These are phyloP conservation scores for Proisotoma minuta DNA, from an alignment of 2,888 invertebrate genomes.

Conservation along the genomic window DNA sequence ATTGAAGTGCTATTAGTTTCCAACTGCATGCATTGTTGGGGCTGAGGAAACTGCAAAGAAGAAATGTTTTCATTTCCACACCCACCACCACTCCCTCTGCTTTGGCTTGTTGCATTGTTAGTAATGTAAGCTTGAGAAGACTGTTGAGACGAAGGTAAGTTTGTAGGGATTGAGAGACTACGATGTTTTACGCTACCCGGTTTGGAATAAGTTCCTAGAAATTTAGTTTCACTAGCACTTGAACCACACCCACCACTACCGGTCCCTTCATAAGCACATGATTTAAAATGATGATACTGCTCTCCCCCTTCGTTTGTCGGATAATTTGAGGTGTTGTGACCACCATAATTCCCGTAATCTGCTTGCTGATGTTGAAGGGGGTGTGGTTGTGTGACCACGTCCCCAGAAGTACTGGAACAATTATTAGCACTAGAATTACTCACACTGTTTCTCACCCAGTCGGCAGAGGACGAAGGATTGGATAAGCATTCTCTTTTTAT, in stretches of 20 bases:
- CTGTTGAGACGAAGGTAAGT: constrained; percentile 20
- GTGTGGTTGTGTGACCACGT: too few species aligned
- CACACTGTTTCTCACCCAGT: neutral
- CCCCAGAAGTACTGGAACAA: neutral
- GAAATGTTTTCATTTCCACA: too few species aligned
- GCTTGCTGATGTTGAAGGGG: constrained; percentile 9
- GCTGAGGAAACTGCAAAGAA: too few species aligned
- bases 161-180: constrained; percentile 37
- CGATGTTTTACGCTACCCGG: constrained; percentile 41
- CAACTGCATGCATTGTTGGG: too few species aligned
- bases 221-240: neutral
- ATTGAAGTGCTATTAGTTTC: neutral
- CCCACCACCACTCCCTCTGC: too few species aligned
- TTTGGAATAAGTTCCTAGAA: neutral
- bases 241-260: constrained; percentile 15
- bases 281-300: too few species aligned
- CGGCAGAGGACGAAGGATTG: neutral
- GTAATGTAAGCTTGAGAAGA: constrained; percentile 7
- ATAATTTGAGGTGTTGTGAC: too few species aligned
- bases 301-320: too few species aligned
- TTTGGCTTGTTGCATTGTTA: too few species aligned
- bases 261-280: constrained; percentile 15
- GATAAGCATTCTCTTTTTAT: constrained; percentile 30
- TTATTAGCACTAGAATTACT: constrained; percentile 5
- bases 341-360: too few species aligned